Percentiles rank a stretch among this genome's conserved stretches.
Evolutionary conservation across 2,888 invertebrate genomes (phyloP).

Genomic region (Taphrorychus bicolor): DNA sequence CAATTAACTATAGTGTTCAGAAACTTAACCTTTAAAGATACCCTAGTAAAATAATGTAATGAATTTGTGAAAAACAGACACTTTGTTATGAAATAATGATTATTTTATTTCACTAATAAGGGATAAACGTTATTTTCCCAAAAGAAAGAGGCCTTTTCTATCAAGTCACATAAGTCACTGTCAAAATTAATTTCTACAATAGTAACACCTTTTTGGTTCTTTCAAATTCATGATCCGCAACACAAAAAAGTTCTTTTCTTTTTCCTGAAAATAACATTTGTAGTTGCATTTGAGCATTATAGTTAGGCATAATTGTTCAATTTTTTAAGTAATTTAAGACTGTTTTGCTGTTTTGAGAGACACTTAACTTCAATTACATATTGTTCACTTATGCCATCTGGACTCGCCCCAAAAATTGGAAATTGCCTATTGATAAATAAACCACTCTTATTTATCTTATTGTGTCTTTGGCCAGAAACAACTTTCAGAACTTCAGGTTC

Average conservation of each 20-base stretch:
- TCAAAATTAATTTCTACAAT: not conserved
- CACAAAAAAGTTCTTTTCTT: not conserved
- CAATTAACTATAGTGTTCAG: too few relatives aligned
- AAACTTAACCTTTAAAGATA: too few relatives aligned
- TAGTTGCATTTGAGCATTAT: not conserved
- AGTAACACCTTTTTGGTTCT: not conserved
- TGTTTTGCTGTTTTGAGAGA: not conserved
- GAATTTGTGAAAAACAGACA: too few relatives aligned
- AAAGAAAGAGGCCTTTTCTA: not conserved
- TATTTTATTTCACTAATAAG: not conserved
- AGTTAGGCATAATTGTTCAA: not conserved
- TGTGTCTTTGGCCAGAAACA: not conserved
- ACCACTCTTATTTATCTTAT: not conserved
- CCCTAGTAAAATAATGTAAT: too few relatives aligned
- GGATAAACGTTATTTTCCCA: not conserved
- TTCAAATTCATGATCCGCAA: not conserved
- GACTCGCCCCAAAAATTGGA: not conserved
- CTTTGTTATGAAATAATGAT: too few relatives aligned
- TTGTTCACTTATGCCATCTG: not conserved
- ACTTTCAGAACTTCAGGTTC: not conserved
- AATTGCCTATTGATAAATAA: not conserved
- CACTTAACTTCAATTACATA: conserved; percentile 4
- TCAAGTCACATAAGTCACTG: not conserved
- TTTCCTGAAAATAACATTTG: not conserved
- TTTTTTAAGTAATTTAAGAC: not conserved